These are phyloP conservation scores for Rachycentron canadum DNA, from an alignment of 2,797 vertebrate species.

Conservation along the genomic window DNA sequence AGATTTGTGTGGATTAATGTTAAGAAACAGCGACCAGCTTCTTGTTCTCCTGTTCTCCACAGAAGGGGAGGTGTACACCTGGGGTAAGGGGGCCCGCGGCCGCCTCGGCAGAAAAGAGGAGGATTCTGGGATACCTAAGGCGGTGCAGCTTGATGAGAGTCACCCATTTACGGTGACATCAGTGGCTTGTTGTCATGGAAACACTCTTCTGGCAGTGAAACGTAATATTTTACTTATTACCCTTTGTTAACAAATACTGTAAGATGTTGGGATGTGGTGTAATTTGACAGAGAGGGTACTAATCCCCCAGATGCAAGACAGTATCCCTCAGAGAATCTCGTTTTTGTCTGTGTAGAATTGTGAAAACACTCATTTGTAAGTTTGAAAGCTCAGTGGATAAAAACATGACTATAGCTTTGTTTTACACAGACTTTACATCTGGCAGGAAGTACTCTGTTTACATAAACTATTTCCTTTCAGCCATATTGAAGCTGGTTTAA, in stretches of 20 bases:
- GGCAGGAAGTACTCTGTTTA: not conserved
- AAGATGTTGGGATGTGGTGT: conserved; percentile 57
- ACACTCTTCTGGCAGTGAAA: conserved; percentile 95
- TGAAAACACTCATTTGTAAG: conserved; percentile 42
- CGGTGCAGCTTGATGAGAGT: conserved; percentile 92
- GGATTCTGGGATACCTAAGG: conserved; percentile 90
- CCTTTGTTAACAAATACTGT: conserved; percentile 68
- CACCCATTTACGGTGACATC: conserved; percentile 93
- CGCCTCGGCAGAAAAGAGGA: conserved; percentile 95
- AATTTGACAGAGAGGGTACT: conserved; percentile 43
- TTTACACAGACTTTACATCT: conserved; percentile 6
- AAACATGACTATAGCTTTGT: conserved; percentile 16
- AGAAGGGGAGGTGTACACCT: conserved; percentile 96
- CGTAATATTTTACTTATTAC: conserved; percentile 89
- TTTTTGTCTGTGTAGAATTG: conserved; percentile 18
- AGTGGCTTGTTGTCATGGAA: conserved; percentile 98
- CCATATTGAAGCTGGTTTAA: not conserved
- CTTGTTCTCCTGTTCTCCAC: conserved; percentile 45
- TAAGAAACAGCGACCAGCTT: conserved; percentile 27
- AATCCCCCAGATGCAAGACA: conserved; percentile 54
- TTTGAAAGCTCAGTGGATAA: conserved; percentile 40
- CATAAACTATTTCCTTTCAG: conserved; percentile 1
- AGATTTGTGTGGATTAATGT: conserved; percentile 63
- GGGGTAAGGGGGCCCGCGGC: conserved; percentile 98
- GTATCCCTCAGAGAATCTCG: conserved; percentile 23